A percentile compares a stretch with the other conserved stretches of the same genome.
phyloP scores from a whole-genome alignment of 2,113 vertebrate genomes.

The Eleginops maclovinus region DNA sequence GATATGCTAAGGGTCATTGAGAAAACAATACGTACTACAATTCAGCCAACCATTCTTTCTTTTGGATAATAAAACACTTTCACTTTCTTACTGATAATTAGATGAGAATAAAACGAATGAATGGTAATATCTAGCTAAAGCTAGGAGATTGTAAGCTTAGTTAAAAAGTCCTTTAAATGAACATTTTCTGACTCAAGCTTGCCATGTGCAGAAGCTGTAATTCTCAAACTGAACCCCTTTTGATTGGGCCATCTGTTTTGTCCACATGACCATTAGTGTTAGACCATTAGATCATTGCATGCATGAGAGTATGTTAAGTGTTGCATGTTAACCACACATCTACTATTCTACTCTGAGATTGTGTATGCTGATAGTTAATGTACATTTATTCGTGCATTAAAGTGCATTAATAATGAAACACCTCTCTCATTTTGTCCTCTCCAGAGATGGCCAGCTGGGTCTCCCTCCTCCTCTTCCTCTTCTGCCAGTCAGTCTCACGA shows the following conservation, averaged over 20 bases:
- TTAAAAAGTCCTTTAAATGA: background rate
- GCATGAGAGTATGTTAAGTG: conserved; percentile 8
- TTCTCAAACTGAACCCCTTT: too few species aligned
- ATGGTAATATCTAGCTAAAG: background rate
- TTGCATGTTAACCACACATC: conserved; percentile 18
- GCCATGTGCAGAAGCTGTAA: background rate
- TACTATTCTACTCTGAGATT: background rate
- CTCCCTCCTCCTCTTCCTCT: conserved; percentile 71
- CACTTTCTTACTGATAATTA: background rate
- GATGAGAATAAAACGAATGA: background rate
- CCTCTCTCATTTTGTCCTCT: conserved; percentile 33
- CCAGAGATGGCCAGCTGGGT: conserved; percentile 84
- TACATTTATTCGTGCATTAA: conserved; percentile 26
- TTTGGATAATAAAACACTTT: background rate
- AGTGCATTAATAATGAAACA: conserved; percentile 40
- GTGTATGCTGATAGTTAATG: conserved; percentile 18
- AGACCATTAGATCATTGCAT: background rate
- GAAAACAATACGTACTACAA: background rate
- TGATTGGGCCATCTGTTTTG: background rate
- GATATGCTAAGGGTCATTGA: background rate
- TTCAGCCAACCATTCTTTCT: background rate
- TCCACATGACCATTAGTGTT: background rate
- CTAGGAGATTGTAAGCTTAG: background rate
- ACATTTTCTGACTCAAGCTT: background rate
- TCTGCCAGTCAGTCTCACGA: conserved; percentile 41